Evolutionary conservation across 2,797 vertebrate genomes (phyloP).

Genomic region (Coregonus sp.): DNA sequence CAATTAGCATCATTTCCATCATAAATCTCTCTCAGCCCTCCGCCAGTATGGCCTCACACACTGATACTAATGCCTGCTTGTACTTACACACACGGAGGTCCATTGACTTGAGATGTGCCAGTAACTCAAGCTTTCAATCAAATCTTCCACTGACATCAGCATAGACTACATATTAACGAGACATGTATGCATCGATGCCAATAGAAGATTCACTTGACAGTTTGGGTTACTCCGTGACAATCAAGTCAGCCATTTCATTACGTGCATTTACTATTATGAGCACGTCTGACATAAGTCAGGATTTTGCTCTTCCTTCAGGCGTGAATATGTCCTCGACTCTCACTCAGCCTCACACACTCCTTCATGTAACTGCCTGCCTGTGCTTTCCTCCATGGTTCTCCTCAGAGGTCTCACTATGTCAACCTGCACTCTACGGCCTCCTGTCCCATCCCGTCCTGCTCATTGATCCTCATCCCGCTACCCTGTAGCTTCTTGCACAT

Average conservation of each 20-base stretch:
- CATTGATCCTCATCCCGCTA: background rate
- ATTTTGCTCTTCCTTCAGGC: no score
- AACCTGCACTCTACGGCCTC: no score
- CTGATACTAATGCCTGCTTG: background rate
- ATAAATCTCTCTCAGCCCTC: constrained; percentile 4
- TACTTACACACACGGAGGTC: background rate
- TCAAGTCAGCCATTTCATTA: no score
- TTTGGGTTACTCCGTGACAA: background rate
- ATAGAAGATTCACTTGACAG: background rate
- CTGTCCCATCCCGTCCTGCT: background rate
- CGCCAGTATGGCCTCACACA: background rate
- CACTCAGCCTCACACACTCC: no score
- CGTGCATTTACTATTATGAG: no score
- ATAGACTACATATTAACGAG: background rate
- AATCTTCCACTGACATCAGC: background rate
- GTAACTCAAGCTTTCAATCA: background rate
- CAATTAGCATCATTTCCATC: background rate
- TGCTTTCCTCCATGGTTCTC: no score
- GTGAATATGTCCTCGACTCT: no score
- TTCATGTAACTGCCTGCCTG: no score
- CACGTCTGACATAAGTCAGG: no score
- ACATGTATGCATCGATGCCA: background rate
- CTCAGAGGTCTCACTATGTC: no score
- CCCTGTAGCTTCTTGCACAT: background rate
- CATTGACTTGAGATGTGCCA: background rate